Base-by-base conservation (phyloP, 2,888 invertebrate genomes). In the Drosophila neotestacea region DNA sequence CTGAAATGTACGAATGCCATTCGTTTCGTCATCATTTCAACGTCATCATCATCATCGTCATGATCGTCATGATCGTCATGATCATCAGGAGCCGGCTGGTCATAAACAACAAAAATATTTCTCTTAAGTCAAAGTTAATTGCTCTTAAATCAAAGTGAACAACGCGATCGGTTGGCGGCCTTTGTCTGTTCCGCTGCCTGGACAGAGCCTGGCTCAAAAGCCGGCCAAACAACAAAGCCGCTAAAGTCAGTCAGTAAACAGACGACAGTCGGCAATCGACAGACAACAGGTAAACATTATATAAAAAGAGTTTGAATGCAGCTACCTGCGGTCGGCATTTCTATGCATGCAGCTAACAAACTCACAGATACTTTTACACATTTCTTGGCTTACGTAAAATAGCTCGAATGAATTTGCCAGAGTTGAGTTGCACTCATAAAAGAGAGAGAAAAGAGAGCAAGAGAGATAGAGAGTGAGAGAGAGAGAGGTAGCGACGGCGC, bases 111-210 rank as follows among this genome's bases (percentile, higher is more conserved):
- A 62, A 28, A 77, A 82, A 77, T 87, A 73, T 74, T 85, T 87
- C 85, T 85, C 85, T 85, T 85, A 89, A 85, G 88, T 89, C 88
- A 88, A 81, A 70, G 77, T 71, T 85, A 89, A 87, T 85, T 74
- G 82, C 85, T 89, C 89, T 85, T 85, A 85, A 89, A 85, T 87
- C 89, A 85, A 85, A 77, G 77, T 52, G 68, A 79, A 72, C 68
- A 68, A 70, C 65, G 68, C 71, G 89, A 84, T 86, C 84, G 79
- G 59, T 32, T 39, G 60, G 70, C 44, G 39, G 46, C 44, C 59
- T 64, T 61, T 77, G 56, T 70, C 36, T 59, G 63, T 66, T 73
- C 73, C 65, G 71, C 55, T 60, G 59, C 50, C 46, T 61, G 50
- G 9, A 5, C 47, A 36, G 51, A 55, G 55, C 34, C 71, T 39